These are phyloP conservation scores for Albula goreensis DNA, from an alignment of 2,113 vertebrate genomes.

Conservation along the genomic window DNA sequence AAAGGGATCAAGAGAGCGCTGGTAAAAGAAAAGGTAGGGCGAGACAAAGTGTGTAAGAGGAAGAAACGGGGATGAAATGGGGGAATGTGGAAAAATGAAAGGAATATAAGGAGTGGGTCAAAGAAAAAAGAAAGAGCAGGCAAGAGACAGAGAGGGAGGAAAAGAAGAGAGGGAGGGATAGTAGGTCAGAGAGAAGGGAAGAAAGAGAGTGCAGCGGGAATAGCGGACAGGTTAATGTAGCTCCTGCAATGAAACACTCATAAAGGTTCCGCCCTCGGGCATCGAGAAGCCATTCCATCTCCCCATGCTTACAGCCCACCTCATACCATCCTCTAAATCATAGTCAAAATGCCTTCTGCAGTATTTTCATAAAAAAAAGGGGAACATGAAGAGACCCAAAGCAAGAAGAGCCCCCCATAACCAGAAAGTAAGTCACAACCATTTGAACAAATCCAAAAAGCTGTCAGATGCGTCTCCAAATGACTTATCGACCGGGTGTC, in stretches of 20 bases:
- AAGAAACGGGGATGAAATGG: no score
- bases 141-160: background rate
- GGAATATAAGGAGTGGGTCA: background rate
- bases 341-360: background rate
- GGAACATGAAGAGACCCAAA: background rate
- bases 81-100: background rate
- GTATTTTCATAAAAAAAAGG: background rate
- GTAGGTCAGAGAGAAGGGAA: background rate
- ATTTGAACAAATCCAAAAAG: background rate
- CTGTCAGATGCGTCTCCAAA: background rate
- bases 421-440: background rate
- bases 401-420: background rate
- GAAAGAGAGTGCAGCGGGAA: background rate
- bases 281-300: background rate
- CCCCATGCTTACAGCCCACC: background rate
- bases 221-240: background rate
- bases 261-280: background rate
- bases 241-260: conserved; percentile 6
- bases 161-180: background rate
- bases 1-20: no score
- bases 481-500: background rate
- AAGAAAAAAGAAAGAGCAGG: background rate
- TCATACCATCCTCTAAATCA: background rate
- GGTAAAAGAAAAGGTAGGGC: no score
- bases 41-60: no score